Evolutionary conservation across 2,888 invertebrate genomes (phyloP).

Genomic region (Pseudococcus jackbeardsleyi): DNA sequence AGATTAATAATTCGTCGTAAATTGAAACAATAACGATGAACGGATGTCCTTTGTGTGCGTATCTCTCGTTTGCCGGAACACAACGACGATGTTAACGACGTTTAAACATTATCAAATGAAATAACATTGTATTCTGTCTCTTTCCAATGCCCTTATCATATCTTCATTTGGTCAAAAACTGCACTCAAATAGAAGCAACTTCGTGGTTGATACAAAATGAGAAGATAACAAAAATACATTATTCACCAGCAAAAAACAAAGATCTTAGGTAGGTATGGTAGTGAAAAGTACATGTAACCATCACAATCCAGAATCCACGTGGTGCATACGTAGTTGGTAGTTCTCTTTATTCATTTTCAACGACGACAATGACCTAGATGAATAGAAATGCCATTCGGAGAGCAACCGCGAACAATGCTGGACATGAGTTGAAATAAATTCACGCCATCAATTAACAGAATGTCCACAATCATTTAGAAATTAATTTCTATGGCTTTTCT

Average conservation of each 20-base stretch:
- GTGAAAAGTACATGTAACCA: too few relatives aligned
- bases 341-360: not conserved
- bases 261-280: too few relatives aligned
- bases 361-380: not conserved
- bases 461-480: too few relatives aligned
- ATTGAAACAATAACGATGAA: conserved; percentile 7
- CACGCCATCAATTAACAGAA: not conserved
- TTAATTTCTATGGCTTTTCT: too few relatives aligned
- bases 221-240: not conserved
- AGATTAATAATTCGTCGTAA: conserved; percentile 26
- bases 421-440: not conserved
- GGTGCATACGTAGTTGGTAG: not conserved
- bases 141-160: not conserved
- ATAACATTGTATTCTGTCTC: not conserved
- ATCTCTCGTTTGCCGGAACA: conserved; percentile 13
- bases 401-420: not conserved
- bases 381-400: not conserved
- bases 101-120: not conserved
- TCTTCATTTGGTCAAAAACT: not conserved
- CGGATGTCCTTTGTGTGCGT: not conserved
- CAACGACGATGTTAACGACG: not conserved
- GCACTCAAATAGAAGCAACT: not conserved
- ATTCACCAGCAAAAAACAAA: not conserved
- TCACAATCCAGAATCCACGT: too few relatives aligned
- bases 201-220: not conserved